These are phyloP conservation scores for Tinea pellionella DNA, from an alignment of 2,888 invertebrate genomes.

Conservation along the genomic window DNA sequence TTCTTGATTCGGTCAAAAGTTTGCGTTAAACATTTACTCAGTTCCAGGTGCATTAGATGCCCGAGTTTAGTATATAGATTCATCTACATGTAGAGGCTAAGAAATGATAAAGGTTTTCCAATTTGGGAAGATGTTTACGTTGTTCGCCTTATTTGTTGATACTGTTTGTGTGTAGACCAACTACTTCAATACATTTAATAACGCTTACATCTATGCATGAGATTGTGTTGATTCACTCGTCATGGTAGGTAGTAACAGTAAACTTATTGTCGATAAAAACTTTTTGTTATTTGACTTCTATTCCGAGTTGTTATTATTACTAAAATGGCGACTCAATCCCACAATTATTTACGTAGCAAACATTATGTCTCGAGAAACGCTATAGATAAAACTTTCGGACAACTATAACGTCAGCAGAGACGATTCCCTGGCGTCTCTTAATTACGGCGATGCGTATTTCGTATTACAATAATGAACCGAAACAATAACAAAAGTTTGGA, in stretches of 20 bases:
- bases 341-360: constrained; percentile 52
- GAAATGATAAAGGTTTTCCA: not conserved
- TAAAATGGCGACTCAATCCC: constrained; percentile 37
- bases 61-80: not conserved
- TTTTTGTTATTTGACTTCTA: not conserved
- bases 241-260: not conserved
- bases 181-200: not conserved
- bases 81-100: not conserved
- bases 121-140: constrained; percentile 2
- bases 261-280: not conserved
- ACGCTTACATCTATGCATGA: constrained; percentile 15
- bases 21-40: constrained; percentile 49
- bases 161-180: not conserved
- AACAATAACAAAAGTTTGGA: constrained; percentile 67
- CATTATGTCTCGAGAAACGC: constrained; percentile 45
- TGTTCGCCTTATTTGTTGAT: not conserved
- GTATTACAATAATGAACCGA: constrained; percentile 67
- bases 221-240: not conserved
- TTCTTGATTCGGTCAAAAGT: constrained; percentile 54
- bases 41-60: constrained; percentile 48
- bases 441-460: constrained; percentile 63
- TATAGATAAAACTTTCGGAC: constrained; percentile 49
- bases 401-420: constrained; percentile 55
- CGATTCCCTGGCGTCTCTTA: constrained; percentile 60
- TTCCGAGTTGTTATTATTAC: constrained; percentile 40